Conservation (phyloP, 2,797 vertebrate species). For the Orientallactaga sibirica region DNA sequence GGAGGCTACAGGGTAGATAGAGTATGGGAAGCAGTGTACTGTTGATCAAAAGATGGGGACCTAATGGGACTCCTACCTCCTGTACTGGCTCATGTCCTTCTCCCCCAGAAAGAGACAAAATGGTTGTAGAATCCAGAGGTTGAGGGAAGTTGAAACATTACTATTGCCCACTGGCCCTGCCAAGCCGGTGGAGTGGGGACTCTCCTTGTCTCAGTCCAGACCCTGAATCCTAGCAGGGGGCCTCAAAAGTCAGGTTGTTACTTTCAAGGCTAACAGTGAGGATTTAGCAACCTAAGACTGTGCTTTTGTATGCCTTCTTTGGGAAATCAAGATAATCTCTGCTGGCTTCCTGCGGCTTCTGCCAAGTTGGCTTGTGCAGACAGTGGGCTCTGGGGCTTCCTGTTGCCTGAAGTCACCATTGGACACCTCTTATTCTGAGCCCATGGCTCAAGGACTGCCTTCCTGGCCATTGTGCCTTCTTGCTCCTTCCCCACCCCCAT, state of each 20-base stretch:
- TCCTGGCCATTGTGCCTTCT: neutral
- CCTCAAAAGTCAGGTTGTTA: neutral
- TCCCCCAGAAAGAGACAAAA: neutral
- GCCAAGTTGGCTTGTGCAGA: neutral
- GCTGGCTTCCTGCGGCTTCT: neutral
- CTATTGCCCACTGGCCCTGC: neutral
- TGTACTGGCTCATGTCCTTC: neutral
- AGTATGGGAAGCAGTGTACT: neutral
- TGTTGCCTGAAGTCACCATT: neutral
- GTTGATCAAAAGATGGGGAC: neutral
- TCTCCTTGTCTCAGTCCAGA: neutral
- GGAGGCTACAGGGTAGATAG: neutral
- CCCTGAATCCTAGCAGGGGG: neutral
- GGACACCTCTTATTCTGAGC: neutral
- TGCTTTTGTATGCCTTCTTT: neutral
- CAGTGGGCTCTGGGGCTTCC: neutral
- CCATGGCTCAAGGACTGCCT: neutral
- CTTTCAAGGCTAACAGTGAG: neutral
- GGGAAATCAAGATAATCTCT: neutral
- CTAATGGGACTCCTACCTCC: neutral
- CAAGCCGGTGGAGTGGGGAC: too few species aligned
- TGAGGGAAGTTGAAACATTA: neutral
- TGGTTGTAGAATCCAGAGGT: neutral
- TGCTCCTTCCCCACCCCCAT: neutral
- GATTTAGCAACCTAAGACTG: fast-evolving